phyloP scores from a whole-genome alignment of 2,888 invertebrate genomes.

The Dioctria linearis region DNA sequence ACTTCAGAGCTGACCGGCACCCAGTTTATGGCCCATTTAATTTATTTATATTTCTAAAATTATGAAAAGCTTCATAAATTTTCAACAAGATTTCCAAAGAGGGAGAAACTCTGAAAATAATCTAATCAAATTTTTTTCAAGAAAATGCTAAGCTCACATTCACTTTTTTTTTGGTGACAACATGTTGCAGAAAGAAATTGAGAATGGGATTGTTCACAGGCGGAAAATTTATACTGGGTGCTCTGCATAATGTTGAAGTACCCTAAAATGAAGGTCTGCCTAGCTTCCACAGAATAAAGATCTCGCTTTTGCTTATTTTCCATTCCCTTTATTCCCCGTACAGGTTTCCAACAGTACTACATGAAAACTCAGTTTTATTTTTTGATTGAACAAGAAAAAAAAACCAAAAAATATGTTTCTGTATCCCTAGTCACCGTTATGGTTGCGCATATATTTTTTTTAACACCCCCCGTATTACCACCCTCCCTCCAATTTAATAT shows the following conservation, averaged over 20 bases:
- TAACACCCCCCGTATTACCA: neutral
- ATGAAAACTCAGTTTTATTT: conserved; percentile 32
- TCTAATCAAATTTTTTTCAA: conserved; percentile 22
- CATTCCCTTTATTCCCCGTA: neutral
- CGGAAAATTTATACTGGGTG: conserved; percentile 35
- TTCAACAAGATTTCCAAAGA: neutral
- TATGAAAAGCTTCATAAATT: conserved; percentile 11
- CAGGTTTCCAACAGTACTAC: neutral
- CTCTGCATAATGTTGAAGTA: neutral
- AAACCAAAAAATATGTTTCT: neutral
- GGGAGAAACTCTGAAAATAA: conserved; percentile 17
- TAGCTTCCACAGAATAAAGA: neutral
- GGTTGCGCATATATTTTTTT: conserved; percentile 44
- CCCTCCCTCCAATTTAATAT: neutral
- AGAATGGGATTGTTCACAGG: conserved; percentile 35
- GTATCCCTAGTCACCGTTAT: neutral
- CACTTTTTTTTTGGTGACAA: neutral
- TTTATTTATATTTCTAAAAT: conserved; percentile 28
- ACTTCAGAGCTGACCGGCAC: too few relatives aligned
- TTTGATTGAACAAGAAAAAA: too few relatives aligned
- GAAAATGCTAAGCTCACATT: conserved; percentile 25
- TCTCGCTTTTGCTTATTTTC: conserved; percentile 15
- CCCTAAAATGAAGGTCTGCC: conserved; percentile 34
- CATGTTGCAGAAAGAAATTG: conserved; percentile 31
- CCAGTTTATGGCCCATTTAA: too few relatives aligned